A percentile compares a stretch with the other conserved stretches of the same genome.
These are phyloP conservation scores for Melozone crissalis DNA, from an alignment of 2,113 vertebrate genomes.

Conservation along the genomic window DNA sequence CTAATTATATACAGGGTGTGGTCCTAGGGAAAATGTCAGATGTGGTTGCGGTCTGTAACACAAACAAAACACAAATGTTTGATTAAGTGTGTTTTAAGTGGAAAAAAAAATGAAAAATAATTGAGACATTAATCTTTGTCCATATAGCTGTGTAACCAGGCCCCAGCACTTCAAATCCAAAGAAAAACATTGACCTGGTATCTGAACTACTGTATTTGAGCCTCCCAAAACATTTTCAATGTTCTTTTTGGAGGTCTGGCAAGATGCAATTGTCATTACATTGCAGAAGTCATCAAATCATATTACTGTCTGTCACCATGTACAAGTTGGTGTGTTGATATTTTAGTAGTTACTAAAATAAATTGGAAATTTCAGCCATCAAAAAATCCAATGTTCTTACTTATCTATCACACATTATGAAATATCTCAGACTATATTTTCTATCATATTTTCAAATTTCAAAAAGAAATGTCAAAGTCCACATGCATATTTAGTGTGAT, in stretches of 20 bases:
- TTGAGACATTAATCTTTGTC: not conserved
- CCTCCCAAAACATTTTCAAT: not conserved
- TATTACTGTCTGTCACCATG: not conserved
- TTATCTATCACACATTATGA: not conserved
- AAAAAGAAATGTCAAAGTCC: not conserved
- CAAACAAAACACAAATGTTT: not conserved
- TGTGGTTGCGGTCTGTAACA: not conserved
- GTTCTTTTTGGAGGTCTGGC: not conserved
- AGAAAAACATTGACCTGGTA: not conserved
- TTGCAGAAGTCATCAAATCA: not conserved
- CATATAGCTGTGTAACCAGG: not conserved
- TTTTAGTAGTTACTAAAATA: not conserved
- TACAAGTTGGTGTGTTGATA: not conserved
- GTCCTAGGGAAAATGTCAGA: not conserved
- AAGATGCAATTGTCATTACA: not conserved
- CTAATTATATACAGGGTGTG: not conserved
- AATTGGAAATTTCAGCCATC: not conserved
- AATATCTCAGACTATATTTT: not conserved
- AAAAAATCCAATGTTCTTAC: not conserved
- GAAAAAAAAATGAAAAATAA: not conserved
- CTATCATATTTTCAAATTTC: not conserved
- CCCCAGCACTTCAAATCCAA: not conserved
- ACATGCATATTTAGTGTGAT: not conserved
- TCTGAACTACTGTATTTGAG: not conserved
- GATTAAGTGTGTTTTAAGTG: not conserved